These are phyloP conservation scores for Apistogramma diplotaenia DNA, from an alignment of 2,113 vertebrate genomes.

Conservation along the genomic window DNA sequence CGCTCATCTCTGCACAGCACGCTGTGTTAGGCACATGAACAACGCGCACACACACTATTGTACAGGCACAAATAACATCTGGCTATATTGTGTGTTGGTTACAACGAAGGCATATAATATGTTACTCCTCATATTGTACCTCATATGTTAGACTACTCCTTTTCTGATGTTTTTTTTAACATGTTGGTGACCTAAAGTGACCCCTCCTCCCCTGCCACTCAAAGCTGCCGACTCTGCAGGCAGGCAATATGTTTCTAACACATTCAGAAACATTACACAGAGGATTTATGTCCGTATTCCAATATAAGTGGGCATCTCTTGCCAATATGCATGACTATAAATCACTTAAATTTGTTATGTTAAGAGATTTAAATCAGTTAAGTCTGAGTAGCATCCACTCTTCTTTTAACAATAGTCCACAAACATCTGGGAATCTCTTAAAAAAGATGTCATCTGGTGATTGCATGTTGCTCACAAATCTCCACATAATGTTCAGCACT, in stretches of 20 bases:
- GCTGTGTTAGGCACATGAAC: constrained; percentile 58
- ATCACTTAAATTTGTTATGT: neutral
- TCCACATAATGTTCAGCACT: too few species aligned
- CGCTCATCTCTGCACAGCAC: constrained; percentile 65
- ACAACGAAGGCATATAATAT: neutral
- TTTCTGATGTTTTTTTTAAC: neutral
- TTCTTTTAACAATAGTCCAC: neutral
- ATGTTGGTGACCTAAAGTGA: neutral
- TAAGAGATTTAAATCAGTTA: neutral
- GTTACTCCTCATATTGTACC: neutral
- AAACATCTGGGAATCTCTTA: neutral
- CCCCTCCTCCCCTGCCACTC: neutral
- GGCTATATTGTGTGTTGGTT: neutral
- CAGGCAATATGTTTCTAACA: neutral
- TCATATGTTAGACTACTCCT: neutral
- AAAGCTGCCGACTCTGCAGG: neutral
- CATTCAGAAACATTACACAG: neutral
- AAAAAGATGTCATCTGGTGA: too few species aligned
- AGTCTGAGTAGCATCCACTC: neutral
- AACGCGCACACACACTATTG: constrained; percentile 19
- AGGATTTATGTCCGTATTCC: neutral
- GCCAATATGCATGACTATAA: neutral
- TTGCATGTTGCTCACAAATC: too few species aligned
- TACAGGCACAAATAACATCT: neutral
- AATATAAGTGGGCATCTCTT: neutral